A percentile compares a stretch with the other conserved stretches of the same genome.
phyloP scores from a whole-genome alignment of 2,888 invertebrate genomes.

The Nipponacmea schrenckii region DNA sequence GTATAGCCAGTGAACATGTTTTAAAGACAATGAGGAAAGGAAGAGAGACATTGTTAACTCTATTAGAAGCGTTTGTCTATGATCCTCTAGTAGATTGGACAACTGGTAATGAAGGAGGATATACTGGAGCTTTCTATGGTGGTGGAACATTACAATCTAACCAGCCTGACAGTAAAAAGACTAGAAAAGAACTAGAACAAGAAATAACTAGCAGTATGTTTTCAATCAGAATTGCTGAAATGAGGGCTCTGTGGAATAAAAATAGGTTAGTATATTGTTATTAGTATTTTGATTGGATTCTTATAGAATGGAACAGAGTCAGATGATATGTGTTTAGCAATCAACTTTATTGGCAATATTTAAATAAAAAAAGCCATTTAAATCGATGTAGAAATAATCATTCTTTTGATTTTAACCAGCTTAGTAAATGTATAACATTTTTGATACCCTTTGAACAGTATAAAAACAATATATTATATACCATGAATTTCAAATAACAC shows the following conservation, averaged over 20 bases:
- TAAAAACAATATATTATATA: no score
- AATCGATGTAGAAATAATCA: no score
- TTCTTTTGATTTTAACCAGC: no score
- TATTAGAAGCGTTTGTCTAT: conserved; percentile 96
- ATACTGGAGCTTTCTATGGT: conserved; percentile 71
- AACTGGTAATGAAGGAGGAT: conserved; percentile 78
- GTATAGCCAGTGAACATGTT: conserved; percentile 81
- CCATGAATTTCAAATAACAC: no score
- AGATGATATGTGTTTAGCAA: not conserved
- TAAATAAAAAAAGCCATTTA: not conserved
- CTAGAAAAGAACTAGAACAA: conserved; percentile 76
- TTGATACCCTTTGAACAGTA: not conserved
- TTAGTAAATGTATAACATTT: no score
- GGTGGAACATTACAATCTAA: conserved; percentile 65
- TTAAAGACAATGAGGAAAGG: conserved; percentile 90
- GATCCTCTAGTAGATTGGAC: conserved; percentile 99
- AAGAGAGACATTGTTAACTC: conserved; percentile 88
- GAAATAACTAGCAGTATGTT: conserved; percentile 83
- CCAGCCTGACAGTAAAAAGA: conserved; percentile 70
- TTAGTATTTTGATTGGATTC: no score
- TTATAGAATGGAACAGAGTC: no score
- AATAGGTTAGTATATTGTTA: conserved; percentile 72
- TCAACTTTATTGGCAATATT: not conserved
- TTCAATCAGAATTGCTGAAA: conserved; percentile 83
- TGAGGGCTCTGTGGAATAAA: conserved; percentile 81